phyloP scores from a whole-genome alignment of 2,888 invertebrate genomes.

The Drosophila emarginata region DNA sequence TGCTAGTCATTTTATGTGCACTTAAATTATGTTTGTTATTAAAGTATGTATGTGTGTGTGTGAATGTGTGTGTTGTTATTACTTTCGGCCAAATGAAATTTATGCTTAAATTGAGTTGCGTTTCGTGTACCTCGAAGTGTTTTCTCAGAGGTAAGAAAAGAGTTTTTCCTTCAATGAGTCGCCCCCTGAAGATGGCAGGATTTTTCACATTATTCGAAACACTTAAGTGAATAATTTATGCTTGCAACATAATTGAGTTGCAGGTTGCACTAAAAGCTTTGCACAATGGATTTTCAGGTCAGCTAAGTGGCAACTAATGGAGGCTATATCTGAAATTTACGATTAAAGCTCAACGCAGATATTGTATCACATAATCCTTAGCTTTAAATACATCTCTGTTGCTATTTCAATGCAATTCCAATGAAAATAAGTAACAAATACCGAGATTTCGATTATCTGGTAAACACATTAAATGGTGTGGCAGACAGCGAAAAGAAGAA shows the following conservation, averaged over 20 bases:
- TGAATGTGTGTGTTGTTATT: constrained; percentile 42
- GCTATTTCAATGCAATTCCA: constrained; percentile 48
- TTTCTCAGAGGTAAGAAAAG: constrained; percentile 40
- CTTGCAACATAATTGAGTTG: constrained; percentile 59
- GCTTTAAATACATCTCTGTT: constrained; percentile 17
- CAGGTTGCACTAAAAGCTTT: constrained; percentile 33
- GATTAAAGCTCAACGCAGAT: not conserved
- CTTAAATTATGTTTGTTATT: constrained; percentile 73
- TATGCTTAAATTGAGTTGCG: constrained; percentile 72
- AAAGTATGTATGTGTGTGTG: constrained; percentile 40
- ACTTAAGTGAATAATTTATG: constrained; percentile 69
- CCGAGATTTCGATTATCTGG: constrained; percentile 69
- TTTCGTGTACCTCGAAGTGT: constrained; percentile 46
- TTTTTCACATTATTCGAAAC: constrained; percentile 56
- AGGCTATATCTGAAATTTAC: not conserved
- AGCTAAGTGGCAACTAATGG: constrained; percentile 13
- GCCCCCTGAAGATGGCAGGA: constrained; percentile 14
- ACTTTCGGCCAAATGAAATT: constrained; percentile 55
- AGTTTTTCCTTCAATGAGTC: not conserved
- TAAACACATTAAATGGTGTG: constrained; percentile 76
- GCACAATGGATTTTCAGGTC: constrained; percentile 24
- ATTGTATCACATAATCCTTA: not conserved
- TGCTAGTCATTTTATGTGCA: constrained; percentile 66
- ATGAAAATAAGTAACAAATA: constrained; percentile 44
- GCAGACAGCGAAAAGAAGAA: constrained; percentile 49